Evolutionary conservation across 2,888 invertebrate species (phyloP).

Genomic region (Dichetophora obliterata): DNA sequence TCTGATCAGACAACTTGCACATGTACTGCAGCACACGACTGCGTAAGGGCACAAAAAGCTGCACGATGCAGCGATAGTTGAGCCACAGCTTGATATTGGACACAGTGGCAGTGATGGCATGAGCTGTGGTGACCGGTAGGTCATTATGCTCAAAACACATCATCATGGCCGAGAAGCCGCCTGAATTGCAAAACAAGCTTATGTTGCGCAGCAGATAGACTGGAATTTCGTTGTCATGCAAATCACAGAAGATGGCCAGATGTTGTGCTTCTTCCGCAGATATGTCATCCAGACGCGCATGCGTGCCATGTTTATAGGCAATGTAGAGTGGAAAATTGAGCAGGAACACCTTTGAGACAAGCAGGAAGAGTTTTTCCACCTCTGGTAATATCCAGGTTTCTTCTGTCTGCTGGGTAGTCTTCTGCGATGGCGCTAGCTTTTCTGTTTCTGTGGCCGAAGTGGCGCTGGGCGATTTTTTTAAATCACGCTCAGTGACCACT

Average conservation of each 20-base stretch:
- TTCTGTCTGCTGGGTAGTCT: constrained; percentile 60
- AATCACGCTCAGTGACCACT: background rate
- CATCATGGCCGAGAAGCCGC: constrained; percentile 89
- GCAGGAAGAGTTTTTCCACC: constrained; percentile 88
- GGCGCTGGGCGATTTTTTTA: constrained; percentile 18
- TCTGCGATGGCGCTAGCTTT: constrained; percentile 30
- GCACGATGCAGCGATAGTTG: constrained; percentile 90
- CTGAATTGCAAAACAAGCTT: constrained; percentile 92
- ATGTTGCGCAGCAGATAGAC: constrained; percentile 91
- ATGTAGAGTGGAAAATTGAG: constrained; percentile 91
- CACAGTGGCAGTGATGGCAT: constrained; percentile 91
- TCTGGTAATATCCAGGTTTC: constrained; percentile 83
- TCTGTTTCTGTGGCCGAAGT: constrained; percentile 23
- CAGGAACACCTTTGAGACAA: constrained; percentile 89
- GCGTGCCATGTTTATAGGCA: constrained; percentile 87
- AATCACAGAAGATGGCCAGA: constrained; percentile 79
- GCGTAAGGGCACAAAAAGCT: constrained; percentile 88
- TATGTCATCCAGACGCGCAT: constrained; percentile 84
- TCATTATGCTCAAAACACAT: constrained; percentile 86
- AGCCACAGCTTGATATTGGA: constrained; percentile 95
- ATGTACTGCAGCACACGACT: constrained; percentile 91
- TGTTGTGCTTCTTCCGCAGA: constrained; percentile 83
- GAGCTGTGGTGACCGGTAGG: constrained; percentile 89
- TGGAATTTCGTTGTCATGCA: constrained; percentile 94
- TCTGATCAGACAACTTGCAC: constrained; percentile 93